Evolutionary conservation across 1,140 invertebrate species (phyloP), one percentile per base, ranked within the genome.

Genomic region (Zophobas atratus): DNA sequence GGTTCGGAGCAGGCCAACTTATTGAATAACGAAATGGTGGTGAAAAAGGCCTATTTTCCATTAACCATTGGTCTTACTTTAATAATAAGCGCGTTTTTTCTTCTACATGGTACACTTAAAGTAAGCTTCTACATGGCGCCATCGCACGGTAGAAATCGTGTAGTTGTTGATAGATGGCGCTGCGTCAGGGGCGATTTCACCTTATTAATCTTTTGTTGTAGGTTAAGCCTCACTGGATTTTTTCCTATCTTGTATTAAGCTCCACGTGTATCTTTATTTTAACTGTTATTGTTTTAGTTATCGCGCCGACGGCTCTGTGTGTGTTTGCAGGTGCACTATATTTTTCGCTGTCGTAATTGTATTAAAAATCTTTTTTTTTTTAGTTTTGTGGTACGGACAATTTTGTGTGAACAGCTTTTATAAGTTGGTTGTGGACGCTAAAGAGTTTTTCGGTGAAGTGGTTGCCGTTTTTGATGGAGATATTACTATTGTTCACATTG

Each of bases 351-450:
- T 38, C 6, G 4, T 57, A 1, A 38, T 2, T 6, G 38, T 2
- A 38, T 1, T 39, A 33, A 35, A 56, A 34, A 34, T 34, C 4
- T 56, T 56, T 56, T 56, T 1, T 1, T 34, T 35, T 63, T 38
- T 41, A 63, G 57, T 63, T 1, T 8, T 63, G 5, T 63, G 57
- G 57, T 63, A 39, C 36, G 57, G 57, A 0, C 57, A 63, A 39
- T n/a, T 38, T n/a, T 39, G 35, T 63, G 57, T 63, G 4, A n/a
- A 63, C 36, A 6, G 6, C 3, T 63, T 63, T 63, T 63, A 63
- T n/a, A 63, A 63, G 6, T 2, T 34, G 6, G 32, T 56, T 3
- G 33, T 56, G 6, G 55, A 56, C 2, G 32, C 55, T 1, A 56
- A 33, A 35, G 55, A 56, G n/a, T 35, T 55, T 34, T 55, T 55